Conservation (phyloP, 2,797 vertebrate species). For the Melopsittacus undulatus region DNA sequence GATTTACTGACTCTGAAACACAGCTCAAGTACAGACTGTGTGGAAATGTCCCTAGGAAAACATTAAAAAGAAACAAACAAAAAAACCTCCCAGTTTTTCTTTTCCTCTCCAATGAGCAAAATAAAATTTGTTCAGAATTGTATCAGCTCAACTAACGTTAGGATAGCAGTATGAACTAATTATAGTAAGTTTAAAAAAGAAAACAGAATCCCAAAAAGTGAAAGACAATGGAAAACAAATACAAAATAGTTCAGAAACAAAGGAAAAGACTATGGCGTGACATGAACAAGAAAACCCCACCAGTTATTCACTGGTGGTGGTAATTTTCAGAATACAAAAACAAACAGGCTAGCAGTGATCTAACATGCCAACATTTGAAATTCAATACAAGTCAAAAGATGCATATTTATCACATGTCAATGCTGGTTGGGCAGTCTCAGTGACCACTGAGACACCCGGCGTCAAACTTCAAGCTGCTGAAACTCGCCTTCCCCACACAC, state of each 20-base stretch:
- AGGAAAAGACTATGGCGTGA: not conserved
- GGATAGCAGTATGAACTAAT: not conserved
- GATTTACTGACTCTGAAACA: not conserved
- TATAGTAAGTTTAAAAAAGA: not conserved
- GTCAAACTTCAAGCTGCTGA: not conserved
- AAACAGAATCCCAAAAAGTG: not conserved
- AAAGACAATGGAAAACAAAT: not conserved
- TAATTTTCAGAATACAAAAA: not conserved
- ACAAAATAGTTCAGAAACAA: not conserved
- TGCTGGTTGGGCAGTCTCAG: not conserved
- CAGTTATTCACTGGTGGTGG: not conserved
- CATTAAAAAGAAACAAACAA: not conserved
- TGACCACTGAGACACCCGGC: not conserved
- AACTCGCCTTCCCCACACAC: rapidly evolving
- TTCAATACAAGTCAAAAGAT: not conserved
- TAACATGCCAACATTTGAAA: not conserved
- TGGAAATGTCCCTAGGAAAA: not conserved
- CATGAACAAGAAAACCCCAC: not conserved
- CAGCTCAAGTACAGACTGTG: not conserved
- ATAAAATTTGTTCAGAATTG: not conserved
- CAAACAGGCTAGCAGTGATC: not conserved
- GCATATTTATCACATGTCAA: not conserved
- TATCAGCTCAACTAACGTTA: not conserved
- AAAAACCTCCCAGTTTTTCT: not conserved
- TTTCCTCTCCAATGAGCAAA: not conserved